Base-by-base conservation (phyloP, 2,888 invertebrate genomes). In the Erannis defoliaria region DNA sequence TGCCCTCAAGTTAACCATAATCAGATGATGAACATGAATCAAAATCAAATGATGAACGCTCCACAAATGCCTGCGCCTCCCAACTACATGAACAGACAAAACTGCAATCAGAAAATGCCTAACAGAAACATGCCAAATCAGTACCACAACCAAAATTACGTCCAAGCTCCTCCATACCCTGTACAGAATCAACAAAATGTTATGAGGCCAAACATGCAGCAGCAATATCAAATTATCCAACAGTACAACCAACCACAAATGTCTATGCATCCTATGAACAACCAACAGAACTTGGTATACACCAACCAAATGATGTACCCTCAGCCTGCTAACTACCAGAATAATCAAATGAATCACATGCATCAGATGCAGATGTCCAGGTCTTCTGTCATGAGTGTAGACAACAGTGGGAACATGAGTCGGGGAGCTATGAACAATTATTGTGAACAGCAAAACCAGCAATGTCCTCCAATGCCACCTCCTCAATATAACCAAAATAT, bases 361-460 rank as follows among this genome's bases (percentile, higher is more conserved):
- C 85, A 91, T 72, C 86, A 83, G 1, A 71, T 89, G 73, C 92
- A 92, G 75, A 86, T 91, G 85, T 93, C 92, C 0, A 84, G 92
- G 60, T 91, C 92, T 2, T 93, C 93, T 0, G 76, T 89, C 49
- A 93, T 93, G 93, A 93, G 93, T 58, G 91, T 92, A 0, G 92
- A 93, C 60, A 92, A 88, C 68, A 92, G 89, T 58, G 89, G 87
- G 0, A 90, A 88, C 58, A 88, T 90, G 85, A 84, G 78, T 62
- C 76, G 91, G 61, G 90, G 90, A 0, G 80, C 81, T 0, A 84
- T 92, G 78, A 89, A 86, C 62, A 88, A 82, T 62, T 92, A 87
- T 56, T 89, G 89, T 45, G 92, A 90, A 48, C 88, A 85, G 40
- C 83, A 82, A 46, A 85, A 81, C 50, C 81, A 51, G 19, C 51